These are phyloP conservation scores for Trichonephila clavipes DNA, from an alignment of 1,140 invertebrate genomes.

Conservation along the genomic window DNA sequence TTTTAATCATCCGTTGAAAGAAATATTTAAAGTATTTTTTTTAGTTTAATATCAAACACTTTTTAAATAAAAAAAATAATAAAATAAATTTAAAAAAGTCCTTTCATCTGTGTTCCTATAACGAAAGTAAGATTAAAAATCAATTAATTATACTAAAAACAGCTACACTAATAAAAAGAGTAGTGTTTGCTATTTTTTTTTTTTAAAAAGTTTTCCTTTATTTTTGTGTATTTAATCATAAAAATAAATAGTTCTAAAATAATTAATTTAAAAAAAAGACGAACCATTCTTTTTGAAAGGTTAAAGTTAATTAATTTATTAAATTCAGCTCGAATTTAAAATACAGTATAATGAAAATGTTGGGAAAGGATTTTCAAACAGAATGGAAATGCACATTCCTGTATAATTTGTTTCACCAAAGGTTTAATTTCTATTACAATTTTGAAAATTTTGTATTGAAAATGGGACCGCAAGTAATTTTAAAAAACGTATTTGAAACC, in stretches of 20 bases:
- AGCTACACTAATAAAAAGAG: background rate
- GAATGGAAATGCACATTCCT: background rate
- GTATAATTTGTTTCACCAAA: background rate
- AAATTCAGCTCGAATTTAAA: background rate
- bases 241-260: background rate
- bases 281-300: background rate
- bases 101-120: background rate
- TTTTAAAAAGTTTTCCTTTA: background rate
- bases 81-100: too few species aligned
- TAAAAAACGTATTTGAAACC: background rate
- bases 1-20: too few species aligned
- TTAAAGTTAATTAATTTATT: conserved; percentile 19
- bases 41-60: too few species aligned
- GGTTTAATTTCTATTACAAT: conserved; percentile 4
- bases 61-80: too few species aligned
- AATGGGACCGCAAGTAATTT: background rate
- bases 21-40: too few species aligned
- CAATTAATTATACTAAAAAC: background rate
- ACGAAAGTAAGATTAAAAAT: background rate
- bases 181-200: background rate
- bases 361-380: background rate
- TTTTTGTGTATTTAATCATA: background rate
- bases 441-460: background rate
- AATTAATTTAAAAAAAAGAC: background rate
- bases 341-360: background rate